Base-by-base conservation (phyloP, 2,797 vertebrate species). In the Tympanoctomys barrerae region DNA sequence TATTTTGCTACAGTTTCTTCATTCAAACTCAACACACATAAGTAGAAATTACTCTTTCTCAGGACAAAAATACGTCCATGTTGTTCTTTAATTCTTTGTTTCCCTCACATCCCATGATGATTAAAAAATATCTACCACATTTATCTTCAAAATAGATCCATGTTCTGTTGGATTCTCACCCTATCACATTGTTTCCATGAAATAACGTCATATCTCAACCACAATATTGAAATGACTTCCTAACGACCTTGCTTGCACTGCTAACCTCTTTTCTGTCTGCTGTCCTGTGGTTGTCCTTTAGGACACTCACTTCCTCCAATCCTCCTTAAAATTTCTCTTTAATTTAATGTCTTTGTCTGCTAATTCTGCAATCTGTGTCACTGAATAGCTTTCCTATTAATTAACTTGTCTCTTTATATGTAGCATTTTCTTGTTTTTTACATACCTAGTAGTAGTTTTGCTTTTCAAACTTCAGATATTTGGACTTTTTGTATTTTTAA, bases 111-210 rank as follows among this genome's bases (percentile, higher is more conserved):
- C 36, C 68, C 28, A 84, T 14, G 16, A n/a, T 7, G 28, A 57
- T 11, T 26, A 59, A 81, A 42, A 42, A 39, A 78, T 39, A 73
- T 7, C 22, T 78, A 11, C 39, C 26, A 78, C 16, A 9, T 52
- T 78, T 46, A 28, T 42, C 75, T 31, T 52, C 14, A 52, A 77
- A 59, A 54, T 36, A 39, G 10, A 52, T 39, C 16, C 9, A 52
- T 14, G 1, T 70, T 75, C 66, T 81, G 22, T 33, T 22, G 5
- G 3, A n/a, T 83, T 39, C 59, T 66, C 24, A 42, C 26, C 12
- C 0, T 0, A 24, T 21, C n/a, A 21, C 31, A 16, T 11, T 8
- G 8, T 11, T 21, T 46, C 12, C 18, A 19, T n/a, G 33, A 13
- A 12, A n/a, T 26, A 52, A 2, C 7, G 9, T 33, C 39, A 28